Evolutionary conservation across 2,113 vertebrate species (phyloP).

Genomic region (Panthera tigris): DNA sequence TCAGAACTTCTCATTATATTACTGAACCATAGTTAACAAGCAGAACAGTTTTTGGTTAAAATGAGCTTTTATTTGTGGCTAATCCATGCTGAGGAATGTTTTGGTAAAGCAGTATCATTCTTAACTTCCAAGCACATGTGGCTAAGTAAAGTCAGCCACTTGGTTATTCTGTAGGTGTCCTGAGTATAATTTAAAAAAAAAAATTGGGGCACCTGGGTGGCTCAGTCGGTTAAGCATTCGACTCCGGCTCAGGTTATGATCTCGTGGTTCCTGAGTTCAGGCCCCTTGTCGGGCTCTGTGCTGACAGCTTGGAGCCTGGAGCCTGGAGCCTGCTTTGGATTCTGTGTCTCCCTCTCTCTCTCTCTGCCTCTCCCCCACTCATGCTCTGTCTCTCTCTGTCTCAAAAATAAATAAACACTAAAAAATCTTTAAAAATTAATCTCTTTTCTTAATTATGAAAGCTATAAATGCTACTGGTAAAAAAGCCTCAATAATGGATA

Average conservation of each 20-base stretch:
- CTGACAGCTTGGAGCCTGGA: no score
- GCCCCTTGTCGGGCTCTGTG: no score
- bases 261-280: no score
- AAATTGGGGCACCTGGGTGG: no score
- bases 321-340: no score
- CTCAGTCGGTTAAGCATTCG: no score
- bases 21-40: not conserved
- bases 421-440: not conserved
- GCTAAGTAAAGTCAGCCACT: not conserved
- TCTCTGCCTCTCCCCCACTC: no score
- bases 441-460: not conserved
- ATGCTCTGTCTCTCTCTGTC: no score
- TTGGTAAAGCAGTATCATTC: not conserved
- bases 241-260: no score
- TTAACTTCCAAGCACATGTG: not conserved
- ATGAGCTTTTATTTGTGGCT: not conserved
- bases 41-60: not conserved
- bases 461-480: not conserved
- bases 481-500: not conserved
- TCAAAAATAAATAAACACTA: no score
- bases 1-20: not conserved
- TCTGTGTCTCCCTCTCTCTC: no score
- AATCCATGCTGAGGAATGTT: not conserved
- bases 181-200: not conserved
- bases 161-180: not conserved